A percentile compares a stretch with the other conserved stretches of the same genome.
Conservation (phyloP, 2,113 vertebrate species). For the Serinus canaria region DNA sequence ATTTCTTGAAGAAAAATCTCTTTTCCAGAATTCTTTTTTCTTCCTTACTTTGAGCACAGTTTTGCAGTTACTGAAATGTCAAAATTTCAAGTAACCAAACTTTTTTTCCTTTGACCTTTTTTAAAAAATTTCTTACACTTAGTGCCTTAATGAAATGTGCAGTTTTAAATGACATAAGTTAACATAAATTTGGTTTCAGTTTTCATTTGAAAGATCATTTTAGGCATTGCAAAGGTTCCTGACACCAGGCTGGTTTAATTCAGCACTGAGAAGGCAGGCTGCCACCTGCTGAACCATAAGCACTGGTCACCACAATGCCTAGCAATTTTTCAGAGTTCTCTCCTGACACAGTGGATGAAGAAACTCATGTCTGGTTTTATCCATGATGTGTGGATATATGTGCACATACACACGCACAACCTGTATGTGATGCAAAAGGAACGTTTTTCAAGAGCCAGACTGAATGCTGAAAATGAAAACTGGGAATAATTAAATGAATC, state of each 20-base stretch:
- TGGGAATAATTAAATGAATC: not conserved
- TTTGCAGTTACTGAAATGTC: not conserved
- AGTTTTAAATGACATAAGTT: not conserved
- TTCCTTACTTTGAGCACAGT: not conserved
- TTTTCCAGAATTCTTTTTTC: not conserved
- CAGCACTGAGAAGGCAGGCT: not conserved
- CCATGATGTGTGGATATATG: not conserved
- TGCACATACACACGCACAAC: not conserved
- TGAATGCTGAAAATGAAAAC: not conserved
- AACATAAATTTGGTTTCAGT: not conserved
- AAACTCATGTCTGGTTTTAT: not conserved
- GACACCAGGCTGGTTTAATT: not conserved
- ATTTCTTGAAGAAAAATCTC: not conserved
- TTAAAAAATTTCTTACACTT: accelerated
- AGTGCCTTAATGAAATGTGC: not conserved
- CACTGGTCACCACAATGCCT: not conserved
- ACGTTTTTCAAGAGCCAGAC: not conserved
- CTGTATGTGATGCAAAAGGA: not conserved
- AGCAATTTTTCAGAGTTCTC: not conserved
- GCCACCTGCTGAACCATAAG: not conserved
- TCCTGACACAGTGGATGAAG: not conserved
- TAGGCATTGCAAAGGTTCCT: not conserved
- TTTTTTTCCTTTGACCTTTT: not conserved
- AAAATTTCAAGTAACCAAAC: not conserved
- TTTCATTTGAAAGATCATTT: not conserved